These are phyloP conservation scores for Paraescarpia echinospica DNA, from an alignment of 1,140 invertebrate species.

Conservation along the genomic window DNA sequence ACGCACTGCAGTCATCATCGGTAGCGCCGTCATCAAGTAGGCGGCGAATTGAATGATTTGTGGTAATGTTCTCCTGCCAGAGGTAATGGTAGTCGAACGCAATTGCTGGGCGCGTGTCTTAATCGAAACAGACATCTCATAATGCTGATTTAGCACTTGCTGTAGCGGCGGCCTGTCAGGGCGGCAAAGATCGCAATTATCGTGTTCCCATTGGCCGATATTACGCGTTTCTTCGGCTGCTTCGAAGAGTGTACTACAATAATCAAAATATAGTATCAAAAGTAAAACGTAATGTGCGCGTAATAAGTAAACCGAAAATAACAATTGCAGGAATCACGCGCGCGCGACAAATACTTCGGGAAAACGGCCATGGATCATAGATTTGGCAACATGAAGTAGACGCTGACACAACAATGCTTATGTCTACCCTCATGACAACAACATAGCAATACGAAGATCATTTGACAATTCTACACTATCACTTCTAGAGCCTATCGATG, in stretches of 20 bases:
- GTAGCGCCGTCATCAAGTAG: neutral
- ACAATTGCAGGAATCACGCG: too few species aligned
- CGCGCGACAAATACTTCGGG: too few species aligned
- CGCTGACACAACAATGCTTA: too few species aligned
- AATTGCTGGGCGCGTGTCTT: neutral
- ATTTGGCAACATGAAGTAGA: too few species aligned
- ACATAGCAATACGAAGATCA: too few species aligned
- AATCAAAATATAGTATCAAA: neutral
- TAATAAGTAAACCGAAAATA: too few species aligned
- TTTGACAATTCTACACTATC: too few species aligned
- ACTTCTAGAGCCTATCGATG: too few species aligned
- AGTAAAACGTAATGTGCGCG: too few species aligned
- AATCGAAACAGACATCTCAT: neutral
- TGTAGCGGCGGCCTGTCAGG: neutral
- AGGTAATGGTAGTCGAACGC: neutral
- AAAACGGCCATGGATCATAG: too few species aligned
- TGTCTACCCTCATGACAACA: too few species aligned
- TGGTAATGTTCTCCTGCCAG: neutral
- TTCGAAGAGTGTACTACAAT: neutral
- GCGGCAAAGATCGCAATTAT: neutral
- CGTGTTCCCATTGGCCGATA: neutral
- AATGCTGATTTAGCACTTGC: neutral
- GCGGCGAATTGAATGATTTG: neutral
- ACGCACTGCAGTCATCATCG: neutral
- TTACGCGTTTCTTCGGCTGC: neutral